phyloP scores from a whole-genome alignment of 1,140 invertebrate genomes.

The Thaumetopoea pityocampa region DNA sequence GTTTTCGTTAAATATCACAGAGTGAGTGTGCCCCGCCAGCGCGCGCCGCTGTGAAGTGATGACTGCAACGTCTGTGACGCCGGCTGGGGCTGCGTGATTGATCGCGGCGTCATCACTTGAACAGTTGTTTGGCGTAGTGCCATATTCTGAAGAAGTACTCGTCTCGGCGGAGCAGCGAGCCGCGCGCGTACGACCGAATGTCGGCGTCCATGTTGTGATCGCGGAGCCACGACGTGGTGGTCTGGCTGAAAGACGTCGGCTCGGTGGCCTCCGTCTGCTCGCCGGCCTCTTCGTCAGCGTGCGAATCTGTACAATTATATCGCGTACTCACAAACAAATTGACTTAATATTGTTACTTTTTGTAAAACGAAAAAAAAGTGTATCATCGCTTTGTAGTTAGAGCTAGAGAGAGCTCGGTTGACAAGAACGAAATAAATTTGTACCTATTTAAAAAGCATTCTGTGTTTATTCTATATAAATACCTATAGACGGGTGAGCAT shows the following conservation, averaged over 20 bases:
- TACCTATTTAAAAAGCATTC: no score
- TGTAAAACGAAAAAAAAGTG: no score
- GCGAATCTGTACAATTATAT: constrained; percentile 39
- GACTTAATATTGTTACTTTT: no score
- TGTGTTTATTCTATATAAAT: no score
- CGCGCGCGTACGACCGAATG: constrained; percentile 90
- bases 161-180: constrained; percentile 86
- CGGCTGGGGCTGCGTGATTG: no score
- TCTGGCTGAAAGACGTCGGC: constrained; percentile 87
- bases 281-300: constrained; percentile 45
- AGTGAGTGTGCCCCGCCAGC: constrained; percentile 24
- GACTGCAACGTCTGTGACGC: no score
- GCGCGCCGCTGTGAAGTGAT: no score
- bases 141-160: constrained; percentile 97
- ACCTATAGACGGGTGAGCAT: no score
- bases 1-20: constrained; percentile 58
- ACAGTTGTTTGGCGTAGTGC: constrained; percentile 89
- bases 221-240: constrained; percentile 93
- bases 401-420: no score
- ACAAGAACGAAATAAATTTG: no score
- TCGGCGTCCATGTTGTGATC: constrained; percentile 95
- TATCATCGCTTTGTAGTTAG: no score
- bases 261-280: constrained; percentile 55
- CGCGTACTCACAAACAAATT: neutral
- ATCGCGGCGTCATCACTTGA: constrained; percentile 57